Base-by-base conservation (phyloP, 2,888 invertebrate species). In the Cantharis rustica region DNA sequence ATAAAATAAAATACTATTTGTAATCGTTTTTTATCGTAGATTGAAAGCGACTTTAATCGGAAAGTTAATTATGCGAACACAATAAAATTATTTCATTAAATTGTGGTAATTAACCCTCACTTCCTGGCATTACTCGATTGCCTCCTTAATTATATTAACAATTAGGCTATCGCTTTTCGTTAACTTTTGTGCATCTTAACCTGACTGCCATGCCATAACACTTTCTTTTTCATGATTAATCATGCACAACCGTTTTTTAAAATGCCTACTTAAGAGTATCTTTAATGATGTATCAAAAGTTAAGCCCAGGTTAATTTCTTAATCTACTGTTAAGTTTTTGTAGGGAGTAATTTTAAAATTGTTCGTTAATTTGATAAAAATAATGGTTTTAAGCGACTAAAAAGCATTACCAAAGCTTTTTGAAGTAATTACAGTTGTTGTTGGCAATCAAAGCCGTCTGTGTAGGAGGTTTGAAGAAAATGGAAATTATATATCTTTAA, bases 401-500 rank as follows among this genome's bases (percentile, higher is more conserved):
- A 47, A 47, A 47, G n/a, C n/a, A 47, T 47, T 47, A 47, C 47
- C 47, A 47, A n/a, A 23, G n/a, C n/a, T 47, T 47, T 47, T n/a
- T 7, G n/a, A 47, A 7, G 17, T 61, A 68, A 62, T 62, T 61
- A 71, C 73, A 70, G 76, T 76, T 61, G 31, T 73, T 71, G 26
- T 27, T 13, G 61, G 71, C 64, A 73, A 76, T 76, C 76, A 76
- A 68, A 76, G 62, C 15, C 23, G 23, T 23, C 23, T 64, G 71
- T 71, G 76, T 76, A 73, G 76, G 76, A 76, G 76, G 76, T 71
- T 73, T 64, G n/a, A 17, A 47, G 31, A 31, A 69, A 64, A 70
- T 70, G 23, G 66, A 75, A 68, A 11, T 72, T 69, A n/a, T n/a
- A 69, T 61, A 23, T 61, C 70, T 73, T 73, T 72, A 76, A 76